Percentiles rank a stretch among this genome's conserved stretches.
Evolutionary conservation across 2,113 vertebrate genomes (phyloP).

Genomic region (Physeter macrocephalus): DNA sequence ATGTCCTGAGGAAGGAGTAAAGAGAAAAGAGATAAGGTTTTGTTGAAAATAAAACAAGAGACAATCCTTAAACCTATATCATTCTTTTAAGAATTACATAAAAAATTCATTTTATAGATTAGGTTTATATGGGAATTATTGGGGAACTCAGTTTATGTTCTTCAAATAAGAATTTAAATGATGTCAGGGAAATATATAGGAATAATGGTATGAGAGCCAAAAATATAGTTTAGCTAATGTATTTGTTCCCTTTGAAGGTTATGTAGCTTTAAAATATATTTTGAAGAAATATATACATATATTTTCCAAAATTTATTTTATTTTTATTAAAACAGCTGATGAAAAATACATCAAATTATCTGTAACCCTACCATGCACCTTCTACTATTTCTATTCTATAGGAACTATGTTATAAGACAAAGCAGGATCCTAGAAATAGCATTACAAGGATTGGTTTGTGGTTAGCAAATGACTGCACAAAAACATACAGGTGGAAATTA

Average conservation of each 20-base stretch:
- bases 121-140: background rate
- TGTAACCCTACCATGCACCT: conserved; percentile 23
- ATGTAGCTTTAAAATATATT: background rate
- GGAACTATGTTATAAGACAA: conserved; percentile 59
- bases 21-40: background rate
- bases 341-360: conserved; percentile 44
- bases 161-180: conserved; percentile 42
- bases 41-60: conserved; percentile 29
- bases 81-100: conserved; percentile 17
- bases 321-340: conserved; percentile 36
- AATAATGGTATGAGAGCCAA: background rate
- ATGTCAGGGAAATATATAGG: background rate
- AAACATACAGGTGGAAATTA: conserved; percentile 61
- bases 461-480: conserved; percentile 69
- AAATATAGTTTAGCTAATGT: background rate
- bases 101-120: conserved; percentile 29
- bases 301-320: background rate
- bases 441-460: conserved; percentile 59
- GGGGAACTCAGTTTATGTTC: background rate
- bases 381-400: conserved; percentile 29
- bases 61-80: background rate
- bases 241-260: conserved; percentile 37
- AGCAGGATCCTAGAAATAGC: conserved; percentile 69
- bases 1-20: background rate
- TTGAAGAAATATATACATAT: background rate